Base-by-base conservation (phyloP, 2,888 invertebrate genomes). In the Erebia aethiops region DNA sequence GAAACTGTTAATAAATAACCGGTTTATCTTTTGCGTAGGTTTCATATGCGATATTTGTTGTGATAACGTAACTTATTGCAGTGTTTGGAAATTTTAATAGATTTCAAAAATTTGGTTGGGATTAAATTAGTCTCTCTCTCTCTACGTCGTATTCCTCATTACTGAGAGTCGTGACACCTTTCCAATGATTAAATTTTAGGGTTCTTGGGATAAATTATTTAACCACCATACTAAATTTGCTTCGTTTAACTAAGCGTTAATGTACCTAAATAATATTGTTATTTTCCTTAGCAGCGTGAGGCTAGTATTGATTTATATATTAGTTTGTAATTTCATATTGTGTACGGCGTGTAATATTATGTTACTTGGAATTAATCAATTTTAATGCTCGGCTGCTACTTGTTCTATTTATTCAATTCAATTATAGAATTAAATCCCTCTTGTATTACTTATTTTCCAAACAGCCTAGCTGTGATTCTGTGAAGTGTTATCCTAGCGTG, bases 1-100 rank as follows among this genome's bases (percentile, higher is more conserved):
- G 71, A 71, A 75, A 77, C 74, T 75, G 74, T 76, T 79, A 75
- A 77, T 73, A 70, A 67, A 54, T 73, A 68, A 67, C 63, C 69
- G 68, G 75, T 71, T 72, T 67, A 69, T 71, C 70, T 49, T 72
- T 74, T 74, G 77, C 52, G 54, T 63, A 51, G 54, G 64, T 43
- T 62, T 65, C n/a, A 49, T 57, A 64, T 52, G 16, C 14, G 49
- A 26, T 54, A 49, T 58, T 54, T 54, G 10, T 60, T 51, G 52
- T 68, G 54, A 66, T 68, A 68, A 62, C 64, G 43, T 69, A 35
- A 35, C 7, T 35, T 35, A 35, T 35, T 35, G 35, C 7, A 35
- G 35, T 35, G 35, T 35, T 35, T 35, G 35, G 35, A 35, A 35
- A 35, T 35, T 35, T 35, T 35, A 7, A 35, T 35, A 35, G 7